These are phyloP conservation scores for Epinotia nisella DNA, from an alignment of 2,888 invertebrate genomes.

Conservation along the genomic window DNA sequence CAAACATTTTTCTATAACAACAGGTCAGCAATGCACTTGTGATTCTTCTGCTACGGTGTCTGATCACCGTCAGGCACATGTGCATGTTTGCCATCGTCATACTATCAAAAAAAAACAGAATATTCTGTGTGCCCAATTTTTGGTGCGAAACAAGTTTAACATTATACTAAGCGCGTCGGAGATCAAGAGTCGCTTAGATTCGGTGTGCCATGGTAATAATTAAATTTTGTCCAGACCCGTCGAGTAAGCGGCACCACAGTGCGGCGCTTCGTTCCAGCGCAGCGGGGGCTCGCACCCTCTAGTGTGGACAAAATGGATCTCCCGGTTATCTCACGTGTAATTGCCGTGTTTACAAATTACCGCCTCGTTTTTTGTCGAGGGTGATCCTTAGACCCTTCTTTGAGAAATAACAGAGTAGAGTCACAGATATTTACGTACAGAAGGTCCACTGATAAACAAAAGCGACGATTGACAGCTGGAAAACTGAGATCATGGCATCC, in stretches of 20 bases:
- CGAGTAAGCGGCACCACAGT: neutral
- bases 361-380: slow-evolving; percentile 18
- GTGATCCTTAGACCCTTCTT: slow-evolving; percentile 9
- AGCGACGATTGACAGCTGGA: neutral
- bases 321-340: slow-evolving; percentile 41
- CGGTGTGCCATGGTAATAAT: neutral
- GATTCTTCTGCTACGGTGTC: too few relatives aligned
- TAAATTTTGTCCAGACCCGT: slow-evolving; percentile 4
- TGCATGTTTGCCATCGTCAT: too few relatives aligned
- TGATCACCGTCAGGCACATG: too few relatives aligned
- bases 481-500: too few relatives aligned
- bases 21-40: too few relatives aligned
- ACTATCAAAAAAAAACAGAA: too few relatives aligned
- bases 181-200: neutral
- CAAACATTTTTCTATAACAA: too few relatives aligned
- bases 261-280: slow-evolving; percentile 50
- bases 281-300: slow-evolving; percentile 66
- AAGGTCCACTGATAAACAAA: too few relatives aligned
- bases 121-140: too few relatives aligned
- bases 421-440: too few relatives aligned
- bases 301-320: slow-evolving; percentile 63
- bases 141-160: too few relatives aligned
- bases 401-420: neutral
- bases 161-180: neutral
- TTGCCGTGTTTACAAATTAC: slow-evolving; percentile 42